Conservation (phyloP, 2,888 invertebrate species). For the Pycnomerus fuliginosus region DNA sequence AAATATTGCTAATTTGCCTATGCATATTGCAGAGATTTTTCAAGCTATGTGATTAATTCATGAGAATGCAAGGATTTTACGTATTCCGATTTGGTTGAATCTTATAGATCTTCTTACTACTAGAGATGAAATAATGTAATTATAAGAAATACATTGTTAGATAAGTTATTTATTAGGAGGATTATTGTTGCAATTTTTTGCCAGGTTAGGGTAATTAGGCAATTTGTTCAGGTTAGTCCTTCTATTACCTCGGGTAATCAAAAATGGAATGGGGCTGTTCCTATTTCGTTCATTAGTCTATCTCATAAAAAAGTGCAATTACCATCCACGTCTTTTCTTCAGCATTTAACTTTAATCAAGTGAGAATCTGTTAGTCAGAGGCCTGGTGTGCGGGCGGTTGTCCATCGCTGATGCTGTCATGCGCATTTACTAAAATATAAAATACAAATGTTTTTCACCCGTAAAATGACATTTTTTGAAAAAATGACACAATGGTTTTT, state of each 20-base stretch:
- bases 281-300: constrained; percentile 59
- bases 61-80: constrained; percentile 63
- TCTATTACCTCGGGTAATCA: constrained; percentile 63
- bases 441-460: no score
- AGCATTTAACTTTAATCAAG: no score
- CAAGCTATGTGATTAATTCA: constrained; percentile 66
- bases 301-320: no score
- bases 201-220: constrained; percentile 60
- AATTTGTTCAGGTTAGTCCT: constrained; percentile 60
- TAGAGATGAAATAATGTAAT: constrained; percentile 53
- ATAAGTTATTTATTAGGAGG: constrained; percentile 37
- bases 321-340: no score
- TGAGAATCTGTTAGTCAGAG: no score
- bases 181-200: constrained; percentile 67
- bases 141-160: not conserved
- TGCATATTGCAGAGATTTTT: constrained; percentile 27
- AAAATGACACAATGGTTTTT: no score
- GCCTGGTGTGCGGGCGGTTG: no score
- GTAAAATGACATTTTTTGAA: no score
- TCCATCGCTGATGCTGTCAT: no score
- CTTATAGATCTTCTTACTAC: constrained; percentile 55
- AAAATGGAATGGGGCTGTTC: constrained; percentile 60
- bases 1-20: no score
- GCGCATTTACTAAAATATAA: no score
- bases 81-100: constrained; percentile 48